A percentile compares a stretch with the other conserved stretches of the same genome.
phyloP scores from a whole-genome alignment of 2,113 vertebrate genomes.

The Microtus montanus region DNA sequence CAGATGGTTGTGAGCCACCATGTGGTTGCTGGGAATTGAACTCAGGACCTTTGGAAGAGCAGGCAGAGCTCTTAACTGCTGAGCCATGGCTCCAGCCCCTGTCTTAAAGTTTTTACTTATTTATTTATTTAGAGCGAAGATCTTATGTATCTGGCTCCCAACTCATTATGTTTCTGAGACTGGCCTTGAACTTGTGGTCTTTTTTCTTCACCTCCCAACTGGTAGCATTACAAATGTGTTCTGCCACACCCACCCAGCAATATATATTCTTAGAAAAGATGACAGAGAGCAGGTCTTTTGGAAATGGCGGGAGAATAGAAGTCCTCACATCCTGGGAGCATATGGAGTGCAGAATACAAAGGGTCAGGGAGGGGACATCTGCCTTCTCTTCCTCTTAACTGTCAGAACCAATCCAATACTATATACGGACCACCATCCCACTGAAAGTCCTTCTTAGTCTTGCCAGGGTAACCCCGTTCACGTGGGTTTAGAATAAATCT shows the following conservation, averaged over 20 bases:
- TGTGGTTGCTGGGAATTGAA: no score
- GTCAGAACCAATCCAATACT: neutral
- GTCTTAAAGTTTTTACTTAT: neutral
- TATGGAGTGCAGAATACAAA: rapidly evolving
- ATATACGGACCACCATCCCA: neutral
- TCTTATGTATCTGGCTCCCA: neutral
- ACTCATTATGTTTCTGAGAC: no score
- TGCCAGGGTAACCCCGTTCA: neutral
- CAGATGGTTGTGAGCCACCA: no score
- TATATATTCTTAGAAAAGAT: neutral
- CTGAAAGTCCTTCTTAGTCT: neutral
- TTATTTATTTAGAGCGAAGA: neutral
- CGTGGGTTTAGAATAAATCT: neutral
- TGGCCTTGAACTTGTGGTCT: neutral
- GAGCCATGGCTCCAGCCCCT: no score
- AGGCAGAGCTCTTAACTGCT: no score
- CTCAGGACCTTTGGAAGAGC: no score
- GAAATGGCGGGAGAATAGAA: neutral
- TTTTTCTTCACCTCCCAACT: neutral
- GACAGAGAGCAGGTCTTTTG: neutral
- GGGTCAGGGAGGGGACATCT: rapidly evolving
- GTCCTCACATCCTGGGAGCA: neutral
- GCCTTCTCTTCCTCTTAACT: neutral
- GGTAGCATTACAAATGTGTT: neutral
- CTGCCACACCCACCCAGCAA: neutral